Evolutionary conservation across 2,797 vertebrate species (phyloP), one percentile per base, ranked within the genome.

Genomic region (Megaceryle alcyon): DNA sequence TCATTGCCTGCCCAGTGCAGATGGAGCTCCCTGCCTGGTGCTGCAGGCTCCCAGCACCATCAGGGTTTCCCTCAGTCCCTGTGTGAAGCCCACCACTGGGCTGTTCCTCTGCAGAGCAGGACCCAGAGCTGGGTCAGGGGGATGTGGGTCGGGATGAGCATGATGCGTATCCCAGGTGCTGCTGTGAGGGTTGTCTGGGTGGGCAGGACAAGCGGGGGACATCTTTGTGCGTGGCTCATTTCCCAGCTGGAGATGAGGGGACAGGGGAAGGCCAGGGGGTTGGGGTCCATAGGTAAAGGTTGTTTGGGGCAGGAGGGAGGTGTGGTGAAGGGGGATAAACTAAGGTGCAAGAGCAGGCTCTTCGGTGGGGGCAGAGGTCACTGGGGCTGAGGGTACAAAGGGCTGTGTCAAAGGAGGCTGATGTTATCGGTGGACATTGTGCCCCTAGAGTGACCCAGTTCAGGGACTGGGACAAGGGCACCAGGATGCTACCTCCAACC

Each of bases 11-110:
- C 48, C 28, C 29, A 3, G 1, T 23, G 29, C n/a, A 26, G 33
- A 6, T 0, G 1, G 79, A 72, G 22, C 49, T 57, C 12, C 69
- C 41, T 37, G 19, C 16, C 48, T 14, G 43, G 28, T 51, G 22
- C 44, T 31, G 19, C 41, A 35, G 43, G 43, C 33, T 82, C 16
- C 60, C 64, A 44, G 21, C 31, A 31, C 77, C 57, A 21, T 4
- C 14, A 19, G 0, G 0, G 14, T 10, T n/a, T 12, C 28, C 46
- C 41, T 37, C 2, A 2, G 33, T 4, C 19, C n/a, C 39, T 4
- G 12, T 1, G 28, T 4, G 28, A 37, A 48, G 10, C 63, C 61
- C 51, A 51, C 1, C 2, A 5, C 5, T 4, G 87, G 17, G 23
- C 10, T 28, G 22, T 25, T 6, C 22, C 44, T 20, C 13, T 1